These are phyloP conservation scores for Odontomyia ornata DNA, from an alignment of 2,888 invertebrate genomes.

Conservation along the genomic window DNA sequence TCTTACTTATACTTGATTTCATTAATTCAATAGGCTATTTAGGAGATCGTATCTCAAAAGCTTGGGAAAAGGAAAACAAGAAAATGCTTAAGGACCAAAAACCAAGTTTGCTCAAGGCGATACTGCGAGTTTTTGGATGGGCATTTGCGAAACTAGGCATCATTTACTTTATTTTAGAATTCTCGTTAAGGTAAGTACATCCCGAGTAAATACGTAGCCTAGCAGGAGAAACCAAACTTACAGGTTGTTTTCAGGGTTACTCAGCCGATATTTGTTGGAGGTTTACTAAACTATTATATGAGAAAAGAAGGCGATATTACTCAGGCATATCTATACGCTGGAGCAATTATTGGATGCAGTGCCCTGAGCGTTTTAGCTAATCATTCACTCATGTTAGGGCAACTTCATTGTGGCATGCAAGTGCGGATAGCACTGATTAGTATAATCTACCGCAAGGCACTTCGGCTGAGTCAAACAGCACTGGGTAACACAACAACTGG, in stretches of 20 bases:
- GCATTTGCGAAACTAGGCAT: constrained; percentile 69
- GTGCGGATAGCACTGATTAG: constrained; percentile 75
- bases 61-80: constrained; percentile 69
- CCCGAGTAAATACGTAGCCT: no score
- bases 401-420: constrained; percentile 73
- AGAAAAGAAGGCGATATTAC: constrained; percentile 49
- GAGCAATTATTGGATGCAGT: constrained; percentile 76
- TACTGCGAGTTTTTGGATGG: constrained; percentile 70
- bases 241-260: constrained; percentile 65
- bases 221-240: no score
- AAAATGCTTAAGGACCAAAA: constrained; percentile 59
- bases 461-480: constrained; percentile 76
- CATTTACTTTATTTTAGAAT: constrained; percentile 69
- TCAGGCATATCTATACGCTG: constrained; percentile 80
- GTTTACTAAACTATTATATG: constrained; percentile 70
- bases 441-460: constrained; percentile 73
- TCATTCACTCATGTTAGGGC: constrained; percentile 88
- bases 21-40: constrained; percentile 54
- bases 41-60: constrained; percentile 68
- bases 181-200: constrained; percentile 66
- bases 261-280: constrained; percentile 73
- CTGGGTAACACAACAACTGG: constrained; percentile 79
- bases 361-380: constrained; percentile 78
- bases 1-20: neutral
- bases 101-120: constrained; percentile 69